Conservation (phyloP, 2,113 vertebrate genomes). For the Petrocephalus microphthalmus region DNA sequence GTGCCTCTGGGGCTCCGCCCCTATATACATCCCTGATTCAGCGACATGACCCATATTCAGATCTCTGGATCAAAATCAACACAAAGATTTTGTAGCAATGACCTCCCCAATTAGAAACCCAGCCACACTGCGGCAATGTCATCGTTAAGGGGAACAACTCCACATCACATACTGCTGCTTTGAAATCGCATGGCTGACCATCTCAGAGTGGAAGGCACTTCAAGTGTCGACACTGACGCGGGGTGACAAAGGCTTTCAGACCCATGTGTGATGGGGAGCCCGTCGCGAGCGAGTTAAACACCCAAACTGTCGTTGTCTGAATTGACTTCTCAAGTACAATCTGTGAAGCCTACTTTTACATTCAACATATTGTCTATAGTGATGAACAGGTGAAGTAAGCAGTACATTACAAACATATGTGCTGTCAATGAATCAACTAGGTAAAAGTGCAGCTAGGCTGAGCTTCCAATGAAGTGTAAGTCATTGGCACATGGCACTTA, state of each 20-base stretch:
- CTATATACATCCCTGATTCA: neutral
- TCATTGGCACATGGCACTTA: neutral
- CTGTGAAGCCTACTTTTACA: neutral
- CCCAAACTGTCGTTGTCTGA: neutral
- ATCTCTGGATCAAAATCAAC: neutral
- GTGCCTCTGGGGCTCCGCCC: neutral
- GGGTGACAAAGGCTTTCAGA: neutral
- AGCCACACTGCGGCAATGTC: neutral
- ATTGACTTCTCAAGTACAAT: neutral
- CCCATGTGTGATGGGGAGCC: neutral
- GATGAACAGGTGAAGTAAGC: neutral
- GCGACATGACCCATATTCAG: neutral
- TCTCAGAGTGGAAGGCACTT: neutral
- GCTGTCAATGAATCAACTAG: neutral
- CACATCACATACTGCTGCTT: neutral
- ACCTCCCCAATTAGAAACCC: neutral
- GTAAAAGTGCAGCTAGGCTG: neutral
- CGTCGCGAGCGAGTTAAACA: neutral
- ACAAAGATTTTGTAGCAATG: neutral
- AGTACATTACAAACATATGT: neutral
- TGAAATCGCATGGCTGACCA: slow-evolving; percentile 17
- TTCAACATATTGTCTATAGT: neutral
- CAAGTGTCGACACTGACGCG: neutral
- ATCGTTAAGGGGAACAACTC: slow-evolving; percentile 12
- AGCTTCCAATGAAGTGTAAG: neutral